Evolutionary conservation across 2,113 vertebrate genomes (phyloP), one percentile per base, ranked within the genome.

Genomic region (Protobothrops mucrosquamatus): DNA sequence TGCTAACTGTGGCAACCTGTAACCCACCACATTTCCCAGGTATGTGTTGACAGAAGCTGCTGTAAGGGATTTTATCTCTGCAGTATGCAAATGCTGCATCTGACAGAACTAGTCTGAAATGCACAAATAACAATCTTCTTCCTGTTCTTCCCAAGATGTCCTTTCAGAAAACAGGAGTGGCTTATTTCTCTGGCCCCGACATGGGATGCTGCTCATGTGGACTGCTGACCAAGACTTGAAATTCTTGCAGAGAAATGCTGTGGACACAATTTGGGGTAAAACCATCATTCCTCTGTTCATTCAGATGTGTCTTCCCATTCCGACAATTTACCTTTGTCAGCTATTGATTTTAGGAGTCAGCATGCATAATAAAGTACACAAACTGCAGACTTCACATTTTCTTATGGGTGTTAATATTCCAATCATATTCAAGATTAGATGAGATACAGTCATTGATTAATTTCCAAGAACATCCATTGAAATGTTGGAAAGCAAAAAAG

Each of bases 261-360:
- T 74, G 92, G 55, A 59, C 92, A 91, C 93, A 93, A 94, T 91
- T 88, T 91, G 93, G 90, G 94, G 94, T 94, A 93, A 94, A 93
- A 39, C 46, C 46, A 48, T 52, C 85, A 59, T 57, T 85, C 89
- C 88, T 59, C 86, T 81, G 85, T 89, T 90, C 90, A 81, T 92
- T 95, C 92, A 92, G 93, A 94, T 94, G 93, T 92, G 93, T 95
- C 94, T 93, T 94, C 92, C 92, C 46, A 43, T 26, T 90, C 91
- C 51, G 89, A 94, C 94, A 94, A 93, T 94, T 92, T 94, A 93
- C 89, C 93, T 93, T 96, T 93, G 92, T 56, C 85, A 91, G 74
- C 88, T 96, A 95, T 96, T 93, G 94, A 94, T 94, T 94, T 93
- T 88, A 91, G 90, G 94, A 88, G 92, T 93, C 89, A 61, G 81